phyloP scores from a whole-genome alignment of 2,888 invertebrate species.

The Elysia crispata region DNA sequence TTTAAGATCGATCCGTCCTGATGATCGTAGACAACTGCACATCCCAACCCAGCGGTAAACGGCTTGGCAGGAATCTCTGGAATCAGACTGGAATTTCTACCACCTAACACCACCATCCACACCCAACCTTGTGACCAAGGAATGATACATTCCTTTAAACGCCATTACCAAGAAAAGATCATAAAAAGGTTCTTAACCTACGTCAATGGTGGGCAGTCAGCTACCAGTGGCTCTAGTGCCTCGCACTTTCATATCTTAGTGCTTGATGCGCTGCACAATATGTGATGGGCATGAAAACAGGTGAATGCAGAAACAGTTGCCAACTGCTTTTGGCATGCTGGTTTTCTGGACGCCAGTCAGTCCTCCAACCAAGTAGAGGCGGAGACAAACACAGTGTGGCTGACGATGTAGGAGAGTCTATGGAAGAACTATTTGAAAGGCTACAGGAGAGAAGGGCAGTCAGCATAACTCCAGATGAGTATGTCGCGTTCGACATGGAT shows the following conservation, averaged over 20 bases:
- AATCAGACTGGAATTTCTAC: slow-evolving; percentile 45
- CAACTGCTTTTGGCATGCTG: slow-evolving; percentile 27
- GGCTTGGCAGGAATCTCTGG: slow-evolving; percentile 10
- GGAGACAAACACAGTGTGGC: slow-evolving; percentile 12
- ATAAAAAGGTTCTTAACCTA: neutral
- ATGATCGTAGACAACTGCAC: slow-evolving; percentile 12
- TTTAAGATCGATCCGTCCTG: neutral
- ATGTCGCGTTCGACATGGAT: neutral
- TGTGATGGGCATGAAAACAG: slow-evolving; percentile 16
- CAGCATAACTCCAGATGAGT: neutral
- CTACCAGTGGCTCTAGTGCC: neutral
- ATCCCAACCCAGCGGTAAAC: neutral
- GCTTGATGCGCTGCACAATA: slow-evolving; percentile 22
- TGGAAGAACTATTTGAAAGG: slow-evolving; percentile 6
- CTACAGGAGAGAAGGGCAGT: neutral
- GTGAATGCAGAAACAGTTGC: slow-evolving; percentile 1
- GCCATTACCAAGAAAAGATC: neutral
- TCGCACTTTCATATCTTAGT: slow-evolving; percentile 14
- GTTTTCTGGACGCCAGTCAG: slow-evolving; percentile 14
- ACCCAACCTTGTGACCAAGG: slow-evolving; percentile 63
- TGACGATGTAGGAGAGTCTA: slow-evolving; percentile 3
- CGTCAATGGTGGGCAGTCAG: slow-evolving; percentile 13
- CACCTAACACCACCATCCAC: slow-evolving; percentile 58
- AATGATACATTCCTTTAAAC: slow-evolving; percentile 48
- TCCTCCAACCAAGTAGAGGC: neutral